Evolutionary conservation across 2,888 invertebrate genomes (phyloP).

Genomic region (Coenonympha glycerion): DNA sequence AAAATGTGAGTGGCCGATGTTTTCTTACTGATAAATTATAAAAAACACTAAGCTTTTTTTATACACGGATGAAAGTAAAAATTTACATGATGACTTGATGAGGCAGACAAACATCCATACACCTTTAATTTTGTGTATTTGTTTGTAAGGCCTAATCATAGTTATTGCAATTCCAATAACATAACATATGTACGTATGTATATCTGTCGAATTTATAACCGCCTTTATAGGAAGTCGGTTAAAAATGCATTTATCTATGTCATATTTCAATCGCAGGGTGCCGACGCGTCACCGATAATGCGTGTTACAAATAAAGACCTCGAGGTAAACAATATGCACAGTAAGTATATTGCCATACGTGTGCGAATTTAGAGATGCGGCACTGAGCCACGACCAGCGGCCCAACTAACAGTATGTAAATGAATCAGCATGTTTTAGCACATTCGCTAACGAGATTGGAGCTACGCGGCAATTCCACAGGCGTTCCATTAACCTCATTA

Average conservation of each 20-base stretch:
- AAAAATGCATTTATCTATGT: too few species aligned
- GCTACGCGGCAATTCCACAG: conserved; percentile 71
- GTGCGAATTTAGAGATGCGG: conserved; percentile 30
- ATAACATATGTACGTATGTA: too few species aligned
- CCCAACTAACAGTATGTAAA: conserved; percentile 61
- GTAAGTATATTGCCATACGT: conserved; percentile 19
- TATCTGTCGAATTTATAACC: too few species aligned
- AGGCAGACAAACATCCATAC: too few species aligned
- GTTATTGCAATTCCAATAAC: too few species aligned
- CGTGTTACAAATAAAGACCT: conserved; percentile 25
- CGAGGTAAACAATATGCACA: conserved; percentile 23
- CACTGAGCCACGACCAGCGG: conserved; percentile 32
- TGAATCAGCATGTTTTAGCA: conserved; percentile 72
- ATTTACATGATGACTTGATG: too few species aligned
- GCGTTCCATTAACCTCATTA: conserved; percentile 72
- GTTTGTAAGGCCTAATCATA: too few species aligned
- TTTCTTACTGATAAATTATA: background rate
- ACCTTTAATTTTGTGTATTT: too few species aligned
- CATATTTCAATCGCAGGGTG: conserved; percentile 23
- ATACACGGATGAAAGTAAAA: background rate
- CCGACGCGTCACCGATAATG: conserved; percentile 30
- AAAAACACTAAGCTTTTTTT: background rate
- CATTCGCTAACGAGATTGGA: conserved; percentile 58
- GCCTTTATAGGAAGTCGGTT: too few species aligned
- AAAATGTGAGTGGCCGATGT: conserved; percentile 21